Percentiles rank a stretch among this genome's conserved stretches.
Evolutionary conservation across 1,140 invertebrate species (phyloP).

Genomic region (Saccostrea glomerata): DNA sequence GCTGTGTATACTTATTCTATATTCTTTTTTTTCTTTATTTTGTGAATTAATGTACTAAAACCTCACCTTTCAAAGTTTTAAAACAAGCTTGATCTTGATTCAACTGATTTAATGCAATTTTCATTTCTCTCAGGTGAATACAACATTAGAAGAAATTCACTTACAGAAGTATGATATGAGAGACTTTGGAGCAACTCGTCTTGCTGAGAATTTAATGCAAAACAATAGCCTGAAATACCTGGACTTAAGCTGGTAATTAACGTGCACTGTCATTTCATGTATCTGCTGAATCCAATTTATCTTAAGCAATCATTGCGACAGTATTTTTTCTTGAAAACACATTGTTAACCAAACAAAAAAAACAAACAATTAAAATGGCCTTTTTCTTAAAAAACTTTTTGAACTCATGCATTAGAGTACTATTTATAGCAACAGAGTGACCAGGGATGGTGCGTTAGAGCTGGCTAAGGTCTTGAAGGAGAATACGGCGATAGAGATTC

Average conservation of each 20-base stretch:
- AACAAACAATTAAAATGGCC: no score
- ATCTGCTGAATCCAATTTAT: neutral
- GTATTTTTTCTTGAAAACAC: no score
- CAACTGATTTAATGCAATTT: neutral
- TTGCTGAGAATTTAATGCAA: conserved; percentile 75
- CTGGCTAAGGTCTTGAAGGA: conserved; percentile 75
- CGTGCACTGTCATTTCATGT: neutral
- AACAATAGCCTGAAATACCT: conserved; percentile 75
- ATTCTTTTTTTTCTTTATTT: neutral
- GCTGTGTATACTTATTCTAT: no score
- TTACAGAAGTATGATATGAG: conserved; percentile 76
- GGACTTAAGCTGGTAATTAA: conserved; percentile 75
- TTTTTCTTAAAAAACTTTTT: no score
- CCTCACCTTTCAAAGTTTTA: no score
- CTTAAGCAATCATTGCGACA: no score
- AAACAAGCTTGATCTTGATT: no score
- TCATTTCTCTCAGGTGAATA: conserved; percentile 71
- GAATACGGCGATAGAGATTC: conserved; percentile 73
- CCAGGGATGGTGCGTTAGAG: conserved; percentile 76
- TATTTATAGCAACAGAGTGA: conserved; percentile 77
- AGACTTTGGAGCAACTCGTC: conserved; percentile 75
- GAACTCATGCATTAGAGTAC: neutral
- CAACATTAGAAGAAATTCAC: conserved; percentile 73
- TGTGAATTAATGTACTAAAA: no score
- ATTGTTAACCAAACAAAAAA: no score